phyloP scores from a whole-genome alignment of 2,113 vertebrate genomes.

The Ageneiosus marmoratus region DNA sequence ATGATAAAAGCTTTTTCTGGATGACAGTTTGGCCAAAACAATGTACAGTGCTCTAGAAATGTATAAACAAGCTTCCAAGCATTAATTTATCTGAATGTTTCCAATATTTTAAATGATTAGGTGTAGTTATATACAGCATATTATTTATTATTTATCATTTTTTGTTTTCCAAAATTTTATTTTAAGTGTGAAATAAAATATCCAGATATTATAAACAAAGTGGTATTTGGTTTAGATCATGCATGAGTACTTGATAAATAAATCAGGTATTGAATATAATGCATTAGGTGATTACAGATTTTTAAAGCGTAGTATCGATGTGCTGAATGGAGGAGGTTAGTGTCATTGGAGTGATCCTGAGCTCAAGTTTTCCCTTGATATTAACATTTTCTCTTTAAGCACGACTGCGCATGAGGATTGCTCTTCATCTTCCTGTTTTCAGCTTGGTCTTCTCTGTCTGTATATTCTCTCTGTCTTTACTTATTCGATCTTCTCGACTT shows the following conservation, averaged over 20 bases:
- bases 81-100: no score
- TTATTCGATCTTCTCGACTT: neutral
- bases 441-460: neutral
- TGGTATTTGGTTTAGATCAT: neutral
- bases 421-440: neutral
- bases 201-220: neutral
- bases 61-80: neutral
- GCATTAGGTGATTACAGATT: no score
- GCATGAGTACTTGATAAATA: no score
- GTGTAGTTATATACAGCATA: no score
- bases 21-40: neutral
- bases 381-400: constrained; percentile 40
- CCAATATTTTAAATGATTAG: neutral
- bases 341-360: constrained; percentile 43
- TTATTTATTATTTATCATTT: neutral
- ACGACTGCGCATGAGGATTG: constrained; percentile 50
- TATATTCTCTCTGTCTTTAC: neutral
- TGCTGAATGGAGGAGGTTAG: neutral
- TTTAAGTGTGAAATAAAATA: neutral
- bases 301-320: neutral
- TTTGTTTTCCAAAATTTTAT: neutral
- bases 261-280: neutral
- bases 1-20: no score
- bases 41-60: neutral
- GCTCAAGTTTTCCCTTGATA: constrained; percentile 1